phyloP scores from a whole-genome alignment of 2,113 vertebrate species.

The Equus quagga region DNA sequence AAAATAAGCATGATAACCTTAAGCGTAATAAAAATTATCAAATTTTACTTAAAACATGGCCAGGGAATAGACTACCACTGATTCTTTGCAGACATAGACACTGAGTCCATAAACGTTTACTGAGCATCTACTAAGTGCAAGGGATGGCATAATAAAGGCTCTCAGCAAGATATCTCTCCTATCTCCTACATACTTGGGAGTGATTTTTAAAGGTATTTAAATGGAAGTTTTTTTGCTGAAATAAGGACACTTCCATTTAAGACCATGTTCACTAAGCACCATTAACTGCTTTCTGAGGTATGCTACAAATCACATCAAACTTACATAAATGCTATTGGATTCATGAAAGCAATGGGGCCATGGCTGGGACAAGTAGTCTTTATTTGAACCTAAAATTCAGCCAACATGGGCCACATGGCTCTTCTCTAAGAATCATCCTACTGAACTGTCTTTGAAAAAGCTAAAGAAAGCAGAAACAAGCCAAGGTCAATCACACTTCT shows the following conservation, averaged over 20 bases:
- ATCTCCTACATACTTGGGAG: not conserved
- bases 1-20: slow-evolving; percentile 17
- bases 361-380: not conserved
- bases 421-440: not conserved
- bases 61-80: not conserved
- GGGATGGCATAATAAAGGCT: not conserved
- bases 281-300: not conserved
- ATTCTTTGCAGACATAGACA: not conserved
- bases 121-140: not conserved
- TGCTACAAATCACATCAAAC: not conserved
- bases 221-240: not conserved
- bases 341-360: not conserved
- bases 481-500: not conserved
- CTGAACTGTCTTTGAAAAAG: not conserved
- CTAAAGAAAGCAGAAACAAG: not conserved
- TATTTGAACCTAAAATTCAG: not conserved
- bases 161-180: not conserved
- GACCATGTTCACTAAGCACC: not conserved
- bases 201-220: not conserved
- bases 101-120: not conserved
- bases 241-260: not conserved
- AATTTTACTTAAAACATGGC: not conserved
- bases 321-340: not conserved
- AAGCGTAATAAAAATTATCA: not conserved
- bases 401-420: not conserved